phyloP scores from a whole-genome alignment of 2,113 vertebrate species.

The Syngnathus scovelli region DNA sequence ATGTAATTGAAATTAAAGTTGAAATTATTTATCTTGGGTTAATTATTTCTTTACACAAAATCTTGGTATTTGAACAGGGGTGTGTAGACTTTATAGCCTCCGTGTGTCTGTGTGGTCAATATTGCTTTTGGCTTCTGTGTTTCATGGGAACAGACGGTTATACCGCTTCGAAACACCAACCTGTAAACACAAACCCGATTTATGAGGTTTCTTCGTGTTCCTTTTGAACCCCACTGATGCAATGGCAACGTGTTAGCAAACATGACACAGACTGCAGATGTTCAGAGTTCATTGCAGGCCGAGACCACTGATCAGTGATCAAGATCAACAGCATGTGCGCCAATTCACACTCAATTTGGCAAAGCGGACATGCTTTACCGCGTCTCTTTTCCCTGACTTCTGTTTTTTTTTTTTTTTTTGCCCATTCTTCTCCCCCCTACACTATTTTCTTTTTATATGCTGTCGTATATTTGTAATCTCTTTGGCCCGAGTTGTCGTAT shows the following conservation, averaged over 20 bases:
- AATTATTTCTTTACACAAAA: no score
- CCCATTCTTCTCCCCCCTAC: background rate
- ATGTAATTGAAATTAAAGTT: no score
- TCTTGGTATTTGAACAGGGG: no score
- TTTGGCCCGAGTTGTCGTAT: conserved; percentile 41
- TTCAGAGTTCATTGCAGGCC: conserved; percentile 13
- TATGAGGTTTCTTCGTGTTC: background rate
- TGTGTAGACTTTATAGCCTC: no score
- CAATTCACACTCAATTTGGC: conserved; percentile 45
- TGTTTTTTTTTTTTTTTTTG: conserved; percentile 16
- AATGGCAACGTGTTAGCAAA: conserved; percentile 15
- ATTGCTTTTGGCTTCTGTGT: background rate
- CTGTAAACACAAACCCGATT: background rate
- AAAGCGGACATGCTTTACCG: conserved; percentile 39
- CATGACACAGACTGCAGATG: conserved; percentile 19
- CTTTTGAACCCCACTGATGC: conserved; percentile 11
- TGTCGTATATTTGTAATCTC: conserved; percentile 50
- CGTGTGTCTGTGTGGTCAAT: background rate
- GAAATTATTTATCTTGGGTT: no score
- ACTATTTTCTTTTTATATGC: conserved; percentile 6
- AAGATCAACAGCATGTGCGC: conserved; percentile 49
- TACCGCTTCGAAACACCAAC: background rate
- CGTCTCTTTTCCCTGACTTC: conserved; percentile 8
- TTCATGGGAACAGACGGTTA: background rate
- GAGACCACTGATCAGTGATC: conserved; percentile 41